Evolutionary conservation across 2,113 vertebrate species (phyloP).

Genomic region (Gambusia affinis): DNA sequence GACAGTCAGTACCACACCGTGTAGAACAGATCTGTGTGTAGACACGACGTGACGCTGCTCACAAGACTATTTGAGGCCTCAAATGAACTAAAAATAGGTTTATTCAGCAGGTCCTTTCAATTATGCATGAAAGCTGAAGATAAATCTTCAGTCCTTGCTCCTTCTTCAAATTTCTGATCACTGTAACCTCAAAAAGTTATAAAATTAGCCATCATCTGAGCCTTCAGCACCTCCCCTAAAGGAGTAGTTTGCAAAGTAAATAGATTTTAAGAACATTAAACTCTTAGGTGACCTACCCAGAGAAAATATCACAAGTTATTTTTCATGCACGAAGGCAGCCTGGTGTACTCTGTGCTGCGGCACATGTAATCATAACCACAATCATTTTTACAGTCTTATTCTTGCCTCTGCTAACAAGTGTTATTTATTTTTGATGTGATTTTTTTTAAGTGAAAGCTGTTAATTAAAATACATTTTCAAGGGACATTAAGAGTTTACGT

Average conservation of each 20-base stretch:
- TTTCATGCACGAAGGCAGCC: not conserved
- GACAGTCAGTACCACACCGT: slow-evolving; percentile 86
- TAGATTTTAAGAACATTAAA: not conserved
- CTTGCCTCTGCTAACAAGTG: no score
- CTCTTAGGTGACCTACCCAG: not conserved
- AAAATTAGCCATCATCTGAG: not conserved
- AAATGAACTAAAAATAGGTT: slow-evolving; percentile 7
- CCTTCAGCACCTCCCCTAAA: no score
- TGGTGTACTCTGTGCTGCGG: not conserved
- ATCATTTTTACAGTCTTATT: not conserved
- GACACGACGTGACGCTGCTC: slow-evolving; percentile 5
- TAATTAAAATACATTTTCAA: not conserved
- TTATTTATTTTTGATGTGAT: no score
- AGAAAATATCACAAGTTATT: not conserved
- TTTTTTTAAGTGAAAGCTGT: not conserved
- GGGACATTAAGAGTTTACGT: no score
- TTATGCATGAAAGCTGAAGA: slow-evolving; percentile 11
- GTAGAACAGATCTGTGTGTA: slow-evolving; percentile 9
- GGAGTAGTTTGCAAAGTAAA: not conserved
- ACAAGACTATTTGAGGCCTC: not conserved
- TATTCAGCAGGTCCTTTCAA: slow-evolving; percentile 7
- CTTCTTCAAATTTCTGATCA: not conserved
- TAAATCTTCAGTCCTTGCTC: not conserved
- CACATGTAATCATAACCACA: not conserved
- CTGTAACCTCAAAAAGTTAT: not conserved